These are phyloP conservation scores for Zenarchopterus dispar DNA, from an alignment of 2,797 vertebrate genomes.

Conservation along the genomic window DNA sequence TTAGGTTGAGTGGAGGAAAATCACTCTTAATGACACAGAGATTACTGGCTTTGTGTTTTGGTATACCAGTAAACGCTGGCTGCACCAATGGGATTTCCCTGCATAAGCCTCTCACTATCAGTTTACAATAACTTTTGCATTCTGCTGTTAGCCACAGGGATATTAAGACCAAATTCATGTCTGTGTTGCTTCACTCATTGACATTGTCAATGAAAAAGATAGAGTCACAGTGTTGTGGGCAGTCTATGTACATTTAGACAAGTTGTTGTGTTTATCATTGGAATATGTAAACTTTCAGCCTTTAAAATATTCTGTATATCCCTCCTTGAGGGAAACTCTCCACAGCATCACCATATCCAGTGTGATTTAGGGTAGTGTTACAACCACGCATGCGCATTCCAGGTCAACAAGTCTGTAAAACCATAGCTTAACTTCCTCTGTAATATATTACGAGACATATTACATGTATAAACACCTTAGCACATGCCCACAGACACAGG, in stretches of 20 bases:
- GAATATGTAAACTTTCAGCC: slow-evolving; percentile 27
- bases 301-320: slow-evolving; percentile 34
- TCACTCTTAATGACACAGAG: slow-evolving; percentile 79
- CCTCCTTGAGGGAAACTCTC: slow-evolving; percentile 8
- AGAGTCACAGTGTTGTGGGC: slow-evolving; percentile 1
- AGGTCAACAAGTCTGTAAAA: neutral
- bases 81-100: slow-evolving; percentile 79
- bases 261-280: slow-evolving; percentile 13
- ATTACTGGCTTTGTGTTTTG: slow-evolving; percentile 84
- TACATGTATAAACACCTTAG: neutral
- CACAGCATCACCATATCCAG: neutral
- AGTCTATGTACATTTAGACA: slow-evolving; percentile 10
- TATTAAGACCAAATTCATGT: slow-evolving; percentile 56
- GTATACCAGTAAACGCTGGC: slow-evolving; percentile 80
- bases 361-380: slow-evolving; percentile 3
- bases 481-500: neutral
- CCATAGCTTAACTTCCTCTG: no score
- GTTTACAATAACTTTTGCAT: slow-evolving; percentile 81
- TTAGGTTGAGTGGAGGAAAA: slow-evolving; percentile 79
- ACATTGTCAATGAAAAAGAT: slow-evolving; percentile 10
- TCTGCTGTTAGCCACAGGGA: slow-evolving; percentile 68
- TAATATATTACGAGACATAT: no score
- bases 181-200: slow-evolving; percentile 33
- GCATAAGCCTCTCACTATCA: slow-evolving; percentile 74
- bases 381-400: neutral